Base-by-base conservation (phyloP, 2,113 vertebrate genomes). In the Raja brachyura region DNA sequence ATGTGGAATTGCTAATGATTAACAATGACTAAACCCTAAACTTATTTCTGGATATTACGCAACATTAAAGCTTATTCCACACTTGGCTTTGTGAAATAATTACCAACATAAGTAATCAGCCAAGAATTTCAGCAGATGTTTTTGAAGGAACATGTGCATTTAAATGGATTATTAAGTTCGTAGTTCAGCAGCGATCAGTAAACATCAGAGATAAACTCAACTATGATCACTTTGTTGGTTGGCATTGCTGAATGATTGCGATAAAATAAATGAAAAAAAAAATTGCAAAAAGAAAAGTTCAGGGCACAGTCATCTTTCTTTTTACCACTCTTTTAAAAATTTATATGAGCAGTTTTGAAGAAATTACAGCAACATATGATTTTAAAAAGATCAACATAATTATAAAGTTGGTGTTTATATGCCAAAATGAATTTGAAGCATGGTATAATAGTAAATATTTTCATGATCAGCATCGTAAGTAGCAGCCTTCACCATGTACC, bases 381-480 rank as follows among this genome's bases (percentile, higher is more conserved):
- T 31, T 73, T 90, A 48, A 92, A 39, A n/a, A 14, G 11, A 88
- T 88, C 28, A 88, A 63, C 59, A 61, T 63, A 61, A 63, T 86
- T 25, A 8, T 14, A 63, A 31, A 63, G 61, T 14, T 86, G 14
- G 25, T 63, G 33, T 73, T 90, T 73, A 18, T 13, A 73, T 73
- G 33, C 66, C 31, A 73, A 70, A 48, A 48, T 68, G 20, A 73
- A 10, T 48, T 18, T 48, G 20, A 92, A 28, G 31, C 90, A 92
- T 79, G 18, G 93, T 94, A 94, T 94, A 94, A 93, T 94, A 94
- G 95, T 95, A 94, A 94, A 94, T 95, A 94, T 94, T 94, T 95
- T 94, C 93, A 93, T 95, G 93, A 94, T 94, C 95, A 96, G 93
- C 25, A 11, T 95, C 90, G 94, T 94, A 94, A 96, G 94, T 94